These are phyloP conservation scores for Pyrochroa serraticornis DNA, from an alignment of 2,888 invertebrate genomes.

Conservation along the genomic window DNA sequence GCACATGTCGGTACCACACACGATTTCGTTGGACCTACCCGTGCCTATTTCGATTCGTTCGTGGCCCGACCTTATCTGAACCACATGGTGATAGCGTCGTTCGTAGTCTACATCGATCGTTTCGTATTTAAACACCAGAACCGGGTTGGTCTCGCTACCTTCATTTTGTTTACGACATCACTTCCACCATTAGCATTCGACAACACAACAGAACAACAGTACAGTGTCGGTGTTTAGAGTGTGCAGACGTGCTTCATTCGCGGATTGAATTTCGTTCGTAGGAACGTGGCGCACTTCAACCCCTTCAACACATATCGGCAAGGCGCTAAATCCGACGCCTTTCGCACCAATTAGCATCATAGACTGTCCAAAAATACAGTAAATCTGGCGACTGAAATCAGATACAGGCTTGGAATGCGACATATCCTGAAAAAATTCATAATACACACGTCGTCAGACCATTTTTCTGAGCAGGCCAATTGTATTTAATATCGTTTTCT, in stretches of 20 bases:
- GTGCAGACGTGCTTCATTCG: background rate
- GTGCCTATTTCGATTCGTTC: too few relatives aligned
- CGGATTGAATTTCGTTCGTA: background rate
- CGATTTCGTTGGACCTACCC: too few relatives aligned
- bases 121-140: constrained; percentile 16
- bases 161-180: constrained; percentile 11
- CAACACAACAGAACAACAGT: too few relatives aligned
- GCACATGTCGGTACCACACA: too few relatives aligned
- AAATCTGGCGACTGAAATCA: constrained; percentile 66
- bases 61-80: too few relatives aligned
- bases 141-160: background rate
- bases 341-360: too few relatives aligned
- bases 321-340: constrained; percentile 62
- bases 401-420: constrained; percentile 78
- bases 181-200: background rate
- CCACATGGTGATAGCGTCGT: background rate
- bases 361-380: constrained; percentile 30
- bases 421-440: constrained; percentile 74
- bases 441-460: constrained; percentile 79
- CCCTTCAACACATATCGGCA: constrained; percentile 6
- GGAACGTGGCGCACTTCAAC: constrained; percentile 3
- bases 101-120: constrained; percentile 16
- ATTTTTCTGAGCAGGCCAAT: constrained; percentile 67
- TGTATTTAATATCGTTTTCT: constrained; percentile 29
- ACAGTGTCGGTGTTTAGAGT: too few relatives aligned